Evolutionary conservation across 2,888 invertebrate species (phyloP), one percentile per base, ranked within the genome.

Genomic region (Strigamia crassipes): DNA sequence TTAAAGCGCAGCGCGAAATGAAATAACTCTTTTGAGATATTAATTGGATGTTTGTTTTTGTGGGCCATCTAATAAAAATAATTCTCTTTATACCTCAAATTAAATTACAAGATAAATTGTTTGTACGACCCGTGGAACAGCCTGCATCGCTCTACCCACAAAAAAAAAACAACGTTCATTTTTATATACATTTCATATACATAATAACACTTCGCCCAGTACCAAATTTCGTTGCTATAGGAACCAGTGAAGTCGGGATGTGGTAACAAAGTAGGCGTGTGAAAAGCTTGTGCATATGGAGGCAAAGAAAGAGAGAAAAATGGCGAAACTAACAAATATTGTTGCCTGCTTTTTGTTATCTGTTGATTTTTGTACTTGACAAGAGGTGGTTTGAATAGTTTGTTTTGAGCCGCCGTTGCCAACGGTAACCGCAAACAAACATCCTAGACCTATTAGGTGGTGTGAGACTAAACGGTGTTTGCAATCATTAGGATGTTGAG

Each of bases 401-500:
- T 73, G 73, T 73, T 73, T 73, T 73, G 73, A 73, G 31, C 73
- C 27, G 73, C 31, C 31, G 73, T 73, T 73, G 73, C 73, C 31
- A 73, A 73, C 73, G 31, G 73, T 73, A 73, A 73, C 73, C 73
- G 73, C 73, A 73, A 73, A 73, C 73, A 73, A 73, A 73, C 73
- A 73, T 73, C 31, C 73, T 73, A 73, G 73, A 73, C 73, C 73
- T 73, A 73, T 73, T 73, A 73, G 73, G 27, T 73, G 27, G 73
- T 73, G 73, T 73, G 73, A 73, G 73, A 73, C 73, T 73, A 73
- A 73, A 73, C 73, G 73, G 73, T 73, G 73, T 73, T 73, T 73
- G 73, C 27, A 73, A 73, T 73, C 73, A 73, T 73, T 73, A 73
- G 73, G 73, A 73, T 15, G 73, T 73, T 73, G 73, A 73, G 73